A percentile compares a stretch with the other conserved stretches of the same genome.
These are phyloP conservation scores for Leptarthrus brevirostris DNA, from an alignment of 2,888 invertebrate genomes.

Conservation along the genomic window DNA sequence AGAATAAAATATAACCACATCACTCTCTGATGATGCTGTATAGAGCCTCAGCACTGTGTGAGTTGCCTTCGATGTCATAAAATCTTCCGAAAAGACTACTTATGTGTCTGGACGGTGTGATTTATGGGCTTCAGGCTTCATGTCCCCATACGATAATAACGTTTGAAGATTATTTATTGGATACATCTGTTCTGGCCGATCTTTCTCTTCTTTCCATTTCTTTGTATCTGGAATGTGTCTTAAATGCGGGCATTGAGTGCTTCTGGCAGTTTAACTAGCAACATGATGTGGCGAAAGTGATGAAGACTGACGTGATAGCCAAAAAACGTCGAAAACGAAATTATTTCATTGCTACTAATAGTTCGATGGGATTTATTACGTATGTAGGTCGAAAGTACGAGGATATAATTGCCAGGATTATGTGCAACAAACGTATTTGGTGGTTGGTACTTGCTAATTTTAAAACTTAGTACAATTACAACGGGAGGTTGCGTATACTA, in stretches of 20 bases:
- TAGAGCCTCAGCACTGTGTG: neutral
- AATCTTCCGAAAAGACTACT: slow-evolving; percentile 50
- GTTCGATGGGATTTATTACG: no score
- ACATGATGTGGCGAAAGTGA: slow-evolving; percentile 43
- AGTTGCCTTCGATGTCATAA: slow-evolving; percentile 48
- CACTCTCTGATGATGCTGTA: slow-evolving; percentile 11
- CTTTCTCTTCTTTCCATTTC: slow-evolving; percentile 35
- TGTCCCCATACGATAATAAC: slow-evolving; percentile 65
- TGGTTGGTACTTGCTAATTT: no score
- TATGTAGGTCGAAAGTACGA: no score
- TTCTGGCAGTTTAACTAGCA: neutral
- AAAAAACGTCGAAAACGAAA: no score
- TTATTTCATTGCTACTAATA: no score
- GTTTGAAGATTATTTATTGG: slow-evolving; percentile 56
- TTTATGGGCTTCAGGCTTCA: slow-evolving; percentile 74
- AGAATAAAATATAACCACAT: slow-evolving; percentile 3
- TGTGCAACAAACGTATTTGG: no score
- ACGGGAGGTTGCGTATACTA: no score
- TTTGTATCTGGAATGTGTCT: slow-evolving; percentile 43
- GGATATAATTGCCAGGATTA: no score
- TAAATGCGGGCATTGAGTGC: slow-evolving; percentile 15
- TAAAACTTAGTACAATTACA: no score
- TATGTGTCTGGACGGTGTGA: slow-evolving; percentile 61
- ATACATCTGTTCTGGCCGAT: slow-evolving; percentile 55
- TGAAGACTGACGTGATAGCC: slow-evolving; percentile 47